phyloP scores from a whole-genome alignment of 2,888 invertebrate genomes.

The Bellardia bayeri region DNA sequence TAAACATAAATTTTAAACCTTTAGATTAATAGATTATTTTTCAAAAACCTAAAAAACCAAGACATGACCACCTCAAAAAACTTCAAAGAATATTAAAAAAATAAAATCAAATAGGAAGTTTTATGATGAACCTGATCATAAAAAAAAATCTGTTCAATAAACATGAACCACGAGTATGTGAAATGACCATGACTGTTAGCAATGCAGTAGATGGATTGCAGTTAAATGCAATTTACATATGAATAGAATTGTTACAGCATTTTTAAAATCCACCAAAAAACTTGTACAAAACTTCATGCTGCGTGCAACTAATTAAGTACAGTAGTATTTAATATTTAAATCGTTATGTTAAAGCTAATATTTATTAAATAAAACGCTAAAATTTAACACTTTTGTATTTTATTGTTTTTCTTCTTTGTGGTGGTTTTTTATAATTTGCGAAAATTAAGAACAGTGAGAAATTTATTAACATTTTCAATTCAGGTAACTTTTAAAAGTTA shows the following conservation, averaged over 20 bases:
- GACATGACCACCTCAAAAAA: neutral
- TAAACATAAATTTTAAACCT: neutral
- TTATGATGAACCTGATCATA: slow-evolving; percentile 1
- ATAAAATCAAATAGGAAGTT: slow-evolving; percentile 27
- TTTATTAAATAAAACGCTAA: no score
- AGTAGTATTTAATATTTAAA: no score
- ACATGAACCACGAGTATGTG: slow-evolving; percentile 9
- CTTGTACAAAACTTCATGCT: neutral
- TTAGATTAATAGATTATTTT: slow-evolving; percentile 12
- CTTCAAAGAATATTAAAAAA: neutral
- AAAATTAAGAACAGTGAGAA: no score
- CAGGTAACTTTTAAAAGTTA: no score
- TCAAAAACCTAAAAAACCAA: neutral
- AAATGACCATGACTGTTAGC: slow-evolving; percentile 19
- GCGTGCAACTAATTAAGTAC: no score
- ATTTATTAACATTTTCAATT: no score
- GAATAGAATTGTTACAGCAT: slow-evolving; percentile 17
- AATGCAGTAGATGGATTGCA: slow-evolving; percentile 3
- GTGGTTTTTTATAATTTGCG: no score
- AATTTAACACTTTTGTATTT: no score
- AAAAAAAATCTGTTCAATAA: slow-evolving; percentile 18
- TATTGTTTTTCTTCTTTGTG: no score
- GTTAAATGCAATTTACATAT: slow-evolving; percentile 49
- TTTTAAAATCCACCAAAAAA: neutral
- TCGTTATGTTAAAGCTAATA: no score